Evolutionary conservation across 2,888 invertebrate species (phyloP).

Genomic region (Euphydryas editha): DNA sequence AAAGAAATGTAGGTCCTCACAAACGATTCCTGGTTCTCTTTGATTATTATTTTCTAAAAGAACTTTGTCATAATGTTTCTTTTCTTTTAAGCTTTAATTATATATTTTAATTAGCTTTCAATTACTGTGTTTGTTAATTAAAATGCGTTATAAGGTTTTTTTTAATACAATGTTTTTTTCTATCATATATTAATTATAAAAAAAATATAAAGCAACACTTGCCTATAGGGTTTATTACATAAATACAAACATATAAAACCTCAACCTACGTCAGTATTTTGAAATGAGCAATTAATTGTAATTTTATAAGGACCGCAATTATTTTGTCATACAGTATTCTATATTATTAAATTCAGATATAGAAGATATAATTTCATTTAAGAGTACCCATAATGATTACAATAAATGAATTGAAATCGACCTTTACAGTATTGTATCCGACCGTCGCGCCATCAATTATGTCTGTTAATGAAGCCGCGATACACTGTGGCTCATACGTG

Average conservation of each 20-base stretch:
- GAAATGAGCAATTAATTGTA: too few relatives aligned
- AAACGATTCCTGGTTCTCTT: conserved; percentile 1
- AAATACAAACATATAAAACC: too few relatives aligned
- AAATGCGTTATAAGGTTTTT: conserved; percentile 1
- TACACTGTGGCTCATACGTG: conserved; percentile 25
- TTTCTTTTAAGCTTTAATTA: neutral
- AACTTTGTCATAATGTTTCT: neutral
- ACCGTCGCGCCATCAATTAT: conserved; percentile 42
- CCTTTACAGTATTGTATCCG: conserved; percentile 32
- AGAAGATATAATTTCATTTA: neutral
- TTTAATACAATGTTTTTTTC: too few relatives aligned
- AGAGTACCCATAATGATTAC: conserved; percentile 18
- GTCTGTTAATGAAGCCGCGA: conserved; percentile 42
- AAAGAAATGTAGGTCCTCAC: neutral
- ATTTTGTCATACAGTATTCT: too few relatives aligned
- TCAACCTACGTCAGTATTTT: too few relatives aligned
- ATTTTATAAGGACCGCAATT: too few relatives aligned
- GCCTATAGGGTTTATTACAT: too few relatives aligned
- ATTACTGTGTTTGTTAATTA: neutral
- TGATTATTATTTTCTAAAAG: neutral
- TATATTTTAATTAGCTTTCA: conserved; percentile 10
- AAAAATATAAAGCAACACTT: too few relatives aligned
- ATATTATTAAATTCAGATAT: neutral
- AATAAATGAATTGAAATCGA: conserved; percentile 43
- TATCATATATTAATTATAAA: too few relatives aligned